Base-by-base conservation (phyloP, 2,113 vertebrate genomes). In the Collichthys lucidus region DNA sequence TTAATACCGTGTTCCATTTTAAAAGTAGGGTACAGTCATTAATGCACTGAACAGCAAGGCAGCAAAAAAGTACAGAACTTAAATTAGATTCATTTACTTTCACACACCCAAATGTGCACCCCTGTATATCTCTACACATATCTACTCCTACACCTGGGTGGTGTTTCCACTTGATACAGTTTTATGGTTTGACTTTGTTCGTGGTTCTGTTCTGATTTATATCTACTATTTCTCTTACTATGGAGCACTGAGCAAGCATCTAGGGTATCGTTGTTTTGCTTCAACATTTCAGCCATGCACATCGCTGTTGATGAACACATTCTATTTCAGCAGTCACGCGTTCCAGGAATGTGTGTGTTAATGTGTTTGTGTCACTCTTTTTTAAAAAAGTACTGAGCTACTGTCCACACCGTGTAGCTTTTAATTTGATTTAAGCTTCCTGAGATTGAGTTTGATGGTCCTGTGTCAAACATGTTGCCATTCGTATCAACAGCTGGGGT, bases 301-400 rank as follows among this genome's bases (percentile, higher is more conserved):
- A 71, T 69, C 79, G 22, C 63, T 40, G 61, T 53, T 89, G 91
- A 91, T 91, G 82, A 91, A 83, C 77, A 68, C 86, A 90, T 91
- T 93, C 86, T 91, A 40, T 83, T 84, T 75, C 20, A 17, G 74
- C 86, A 80, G 84, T 87, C 82, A 85, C 24, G 62, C 81, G 20
- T 84, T 76, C 64, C 71, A 90, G 84, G 85, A 92, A 92, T 89
- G 90, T 63, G 47, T 78, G 17, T 73, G 0, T 85, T 85, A 80
- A 77, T 44, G 44, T 79, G 44, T 84, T 84, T 78, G 55, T n/a
- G 46, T 24, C 49, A 15, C 50, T 62, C n/a, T 55, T 67, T 62
- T 73, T 65, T 14, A 40, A 1, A 7, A 7, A 35, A 35, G 6
- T 35, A 35, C 31, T 35, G 31, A 35, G 31, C 31, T 40, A 40